Conservation (phyloP, 2,888 invertebrate genomes). For the Scaptodrosophila latifasciaeformis region DNA sequence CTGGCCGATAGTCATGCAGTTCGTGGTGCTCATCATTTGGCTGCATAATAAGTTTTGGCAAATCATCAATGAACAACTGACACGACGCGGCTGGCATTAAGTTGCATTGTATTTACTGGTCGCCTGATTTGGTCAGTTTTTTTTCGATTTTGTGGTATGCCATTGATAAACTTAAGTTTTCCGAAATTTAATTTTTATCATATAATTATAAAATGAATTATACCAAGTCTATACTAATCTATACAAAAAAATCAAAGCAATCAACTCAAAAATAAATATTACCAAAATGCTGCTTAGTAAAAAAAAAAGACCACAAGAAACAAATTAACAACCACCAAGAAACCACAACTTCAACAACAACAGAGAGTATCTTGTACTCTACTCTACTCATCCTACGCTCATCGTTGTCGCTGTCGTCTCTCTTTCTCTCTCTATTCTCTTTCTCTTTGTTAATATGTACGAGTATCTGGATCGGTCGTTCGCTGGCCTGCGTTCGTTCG, state of each 20-base stretch:
- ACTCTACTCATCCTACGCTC: conserved; percentile 23
- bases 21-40: conserved; percentile 70
- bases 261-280: conserved; percentile 29
- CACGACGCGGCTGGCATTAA: conserved; percentile 57
- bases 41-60: conserved; percentile 71
- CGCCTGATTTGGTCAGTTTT: too few species aligned
- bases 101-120: too few species aligned
- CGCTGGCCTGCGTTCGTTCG: conserved; percentile 23
- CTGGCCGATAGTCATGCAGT: conserved; percentile 72
- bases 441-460: conserved; percentile 8
- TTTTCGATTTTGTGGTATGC: too few species aligned
- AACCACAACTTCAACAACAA: conserved; percentile 19
- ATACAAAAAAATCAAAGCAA: not conserved
- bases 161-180: not conserved
- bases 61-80: conserved; percentile 62
- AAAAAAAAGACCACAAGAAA: conserved; percentile 16
- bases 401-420: conserved; percentile 42
- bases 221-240: too few species aligned
- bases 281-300: conserved; percentile 45
- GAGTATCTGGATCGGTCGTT: not conserved
- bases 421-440: conserved; percentile 25
- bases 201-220: not conserved
- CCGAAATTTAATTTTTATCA: not conserved
- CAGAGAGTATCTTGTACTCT: conserved; percentile 18
- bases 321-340: conserved; percentile 8